Percentiles rank a stretch among this genome's conserved stretches.
Conservation (phyloP, 2,797 vertebrate genomes). For the Gymnodraco acuticeps region DNA sequence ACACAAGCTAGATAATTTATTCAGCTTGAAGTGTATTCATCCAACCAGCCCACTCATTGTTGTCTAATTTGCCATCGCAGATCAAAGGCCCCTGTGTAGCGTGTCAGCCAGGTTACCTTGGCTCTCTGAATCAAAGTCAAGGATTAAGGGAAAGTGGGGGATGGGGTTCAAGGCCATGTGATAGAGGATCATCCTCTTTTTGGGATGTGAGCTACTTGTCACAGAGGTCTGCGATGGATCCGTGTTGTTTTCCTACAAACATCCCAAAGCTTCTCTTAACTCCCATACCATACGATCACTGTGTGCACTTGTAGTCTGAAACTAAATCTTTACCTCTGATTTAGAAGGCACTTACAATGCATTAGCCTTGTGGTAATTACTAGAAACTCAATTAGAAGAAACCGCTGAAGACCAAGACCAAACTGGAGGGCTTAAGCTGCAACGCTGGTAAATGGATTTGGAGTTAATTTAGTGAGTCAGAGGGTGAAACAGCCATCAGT, state of each 20-base stretch:
- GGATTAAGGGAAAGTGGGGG: constrained; percentile 61
- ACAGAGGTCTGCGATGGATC: constrained; percentile 33
- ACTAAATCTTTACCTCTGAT: constrained; percentile 86
- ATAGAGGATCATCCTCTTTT: constrained; percentile 49
- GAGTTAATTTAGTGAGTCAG: constrained; percentile 84
- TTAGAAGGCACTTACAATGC: constrained; percentile 85
- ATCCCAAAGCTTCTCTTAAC: constrained; percentile 48
- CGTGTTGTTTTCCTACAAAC: constrained; percentile 17
- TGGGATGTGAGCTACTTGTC: constrained; percentile 41
- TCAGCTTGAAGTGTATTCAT: constrained; percentile 58
- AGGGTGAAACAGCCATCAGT: constrained; percentile 82
- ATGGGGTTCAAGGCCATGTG: constrained; percentile 30
- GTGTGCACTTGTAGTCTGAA: constrained; percentile 75
- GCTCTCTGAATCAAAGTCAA: constrained; percentile 67
- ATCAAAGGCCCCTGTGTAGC: constrained; percentile 62
- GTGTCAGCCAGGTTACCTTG: constrained; percentile 71
- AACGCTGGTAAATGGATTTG: constrained; percentile 82
- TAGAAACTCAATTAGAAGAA: constrained; percentile 86
- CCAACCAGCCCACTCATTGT: constrained; percentile 57
- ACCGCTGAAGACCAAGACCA: constrained; percentile 80
- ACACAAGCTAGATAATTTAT: constrained; percentile 49
- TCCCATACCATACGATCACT: constrained; percentile 56
- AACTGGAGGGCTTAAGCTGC: constrained; percentile 82
- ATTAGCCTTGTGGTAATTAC: constrained; percentile 86
- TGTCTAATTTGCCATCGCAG: constrained; percentile 64